Conservation (phyloP, 1,140 invertebrate genomes). For the Matsumurasca onukii region DNA sequence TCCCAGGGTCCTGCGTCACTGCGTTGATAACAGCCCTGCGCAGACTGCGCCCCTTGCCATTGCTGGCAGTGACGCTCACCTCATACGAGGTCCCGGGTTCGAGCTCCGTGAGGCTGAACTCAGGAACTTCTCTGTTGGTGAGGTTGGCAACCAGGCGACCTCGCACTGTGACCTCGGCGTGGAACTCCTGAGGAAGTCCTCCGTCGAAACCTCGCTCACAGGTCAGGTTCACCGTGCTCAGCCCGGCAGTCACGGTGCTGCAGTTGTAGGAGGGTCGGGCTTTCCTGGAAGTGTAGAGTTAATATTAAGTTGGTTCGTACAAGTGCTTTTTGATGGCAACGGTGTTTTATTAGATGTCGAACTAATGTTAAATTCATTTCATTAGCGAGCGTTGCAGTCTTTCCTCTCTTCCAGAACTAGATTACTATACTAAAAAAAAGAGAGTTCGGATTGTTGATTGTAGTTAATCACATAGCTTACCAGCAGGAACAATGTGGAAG, state of each 20-base stretch:
- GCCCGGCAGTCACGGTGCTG: slow-evolving; percentile 51
- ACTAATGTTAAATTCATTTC: neutral
- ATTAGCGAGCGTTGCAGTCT: neutral
- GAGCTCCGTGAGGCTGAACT: slow-evolving; percentile 48
- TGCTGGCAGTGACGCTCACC: slow-evolving; percentile 55
- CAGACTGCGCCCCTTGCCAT: slow-evolving; percentile 55
- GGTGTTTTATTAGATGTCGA: too few relatives aligned
- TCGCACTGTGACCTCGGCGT: slow-evolving; percentile 46
- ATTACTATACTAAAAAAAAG: too few relatives aligned
- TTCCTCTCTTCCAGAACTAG: neutral
- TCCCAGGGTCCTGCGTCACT: slow-evolving; percentile 17
- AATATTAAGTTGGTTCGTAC: neutral
- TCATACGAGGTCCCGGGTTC: slow-evolving; percentile 51
- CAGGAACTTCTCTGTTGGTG: slow-evolving; percentile 43
- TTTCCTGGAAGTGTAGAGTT: slow-evolving; percentile 41
- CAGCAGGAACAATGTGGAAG: slow-evolving; percentile 69
- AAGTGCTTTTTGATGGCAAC: neutral
- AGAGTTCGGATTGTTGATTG: too few relatives aligned
- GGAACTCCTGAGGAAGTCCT: slow-evolving; percentile 54
- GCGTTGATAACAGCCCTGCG: neutral
- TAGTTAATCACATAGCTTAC: too few relatives aligned
- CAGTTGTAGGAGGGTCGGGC: slow-evolving; percentile 57
- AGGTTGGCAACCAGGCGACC: slow-evolving; percentile 40
- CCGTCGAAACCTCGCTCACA: slow-evolving; percentile 54
- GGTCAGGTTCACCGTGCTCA: slow-evolving; percentile 51